Evolutionary conservation across 2,888 invertebrate species (phyloP).

Genomic region (Mallateleia sp.): DNA sequence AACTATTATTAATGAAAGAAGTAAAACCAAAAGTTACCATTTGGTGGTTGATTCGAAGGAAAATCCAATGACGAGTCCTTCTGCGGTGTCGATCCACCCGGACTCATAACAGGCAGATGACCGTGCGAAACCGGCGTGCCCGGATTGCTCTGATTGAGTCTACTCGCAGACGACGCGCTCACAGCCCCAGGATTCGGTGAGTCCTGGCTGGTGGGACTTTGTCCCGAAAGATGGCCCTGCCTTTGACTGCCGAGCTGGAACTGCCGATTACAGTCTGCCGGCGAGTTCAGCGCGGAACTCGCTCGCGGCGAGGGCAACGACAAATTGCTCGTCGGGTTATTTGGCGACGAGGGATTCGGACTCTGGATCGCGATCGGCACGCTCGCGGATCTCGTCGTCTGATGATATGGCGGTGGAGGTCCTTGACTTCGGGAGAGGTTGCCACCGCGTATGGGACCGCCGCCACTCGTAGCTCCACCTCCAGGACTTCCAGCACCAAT

Average conservation of each 20-base stretch:
- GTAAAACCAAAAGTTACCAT: too few species aligned
- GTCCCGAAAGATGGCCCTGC: conserved; percentile 91
- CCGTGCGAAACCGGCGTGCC: conserved; percentile 92
- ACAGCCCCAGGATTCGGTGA: conserved; percentile 90
- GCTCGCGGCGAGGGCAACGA: conserved; percentile 94
- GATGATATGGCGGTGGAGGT: conserved; percentile 95
- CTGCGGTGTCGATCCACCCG: conserved; percentile 87
- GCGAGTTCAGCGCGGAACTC: conserved; percentile 93
- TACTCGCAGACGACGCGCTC: conserved; percentile 85
- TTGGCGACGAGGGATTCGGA: conserved; percentile 93
- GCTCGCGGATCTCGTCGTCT: conserved; percentile 93
- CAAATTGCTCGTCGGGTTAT: conserved; percentile 93
- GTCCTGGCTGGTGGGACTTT: conserved; percentile 92
- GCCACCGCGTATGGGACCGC: conserved; percentile 86
- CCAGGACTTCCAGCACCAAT: conserved; percentile 69
- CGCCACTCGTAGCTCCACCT: conserved; percentile 84
- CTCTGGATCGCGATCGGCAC: conserved; percentile 94
- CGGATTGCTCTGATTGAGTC: conserved; percentile 93
- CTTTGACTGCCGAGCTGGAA: conserved; percentile 89
- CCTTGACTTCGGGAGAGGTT: conserved; percentile 91
- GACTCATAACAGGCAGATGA: conserved; percentile 88
- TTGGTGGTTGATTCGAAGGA: conserved; percentile 89
- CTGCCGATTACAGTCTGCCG: conserved; percentile 91
- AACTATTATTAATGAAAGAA: too few species aligned
- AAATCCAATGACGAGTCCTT: conserved; percentile 88